phyloP scores from a whole-genome alignment of 2,113 vertebrate genomes.

The Geococcyx californianus region DNA sequence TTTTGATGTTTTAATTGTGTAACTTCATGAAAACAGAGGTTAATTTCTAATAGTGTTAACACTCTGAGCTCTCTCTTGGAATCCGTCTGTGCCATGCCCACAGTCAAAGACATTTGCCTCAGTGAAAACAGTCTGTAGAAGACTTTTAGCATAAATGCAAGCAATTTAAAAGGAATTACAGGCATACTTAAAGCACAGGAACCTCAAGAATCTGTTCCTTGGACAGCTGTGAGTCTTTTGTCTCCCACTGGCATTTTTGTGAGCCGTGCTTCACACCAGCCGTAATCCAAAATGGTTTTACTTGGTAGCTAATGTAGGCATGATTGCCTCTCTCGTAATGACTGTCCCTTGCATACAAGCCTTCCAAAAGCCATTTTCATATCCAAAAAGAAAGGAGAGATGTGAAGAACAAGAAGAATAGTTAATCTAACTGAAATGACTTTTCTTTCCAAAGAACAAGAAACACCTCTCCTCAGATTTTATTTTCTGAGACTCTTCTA shows the following conservation, averaged over 20 bases:
- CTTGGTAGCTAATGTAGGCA: not conserved
- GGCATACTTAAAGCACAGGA: not conserved
- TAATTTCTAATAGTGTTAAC: not conserved
- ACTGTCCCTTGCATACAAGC: not conserved
- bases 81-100: not conserved
- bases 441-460: not conserved
- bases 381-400: not conserved
- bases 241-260: not conserved
- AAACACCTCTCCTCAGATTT: not conserved
- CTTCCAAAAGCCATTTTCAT: not conserved
- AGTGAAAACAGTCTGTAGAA: not conserved
- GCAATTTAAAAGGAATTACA: not conserved
- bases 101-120: not conserved
- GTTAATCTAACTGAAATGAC: not conserved
- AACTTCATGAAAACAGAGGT: not conserved
- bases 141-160: not conserved
- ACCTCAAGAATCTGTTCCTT: not conserved
- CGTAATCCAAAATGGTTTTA: not conserved
- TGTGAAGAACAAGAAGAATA: not conserved
- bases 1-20: not conserved
- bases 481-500: not conserved
- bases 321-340: not conserved
- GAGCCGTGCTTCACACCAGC: not conserved
- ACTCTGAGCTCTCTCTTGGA: not conserved
- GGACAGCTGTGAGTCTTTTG: not conserved